Percentiles rank a stretch among this genome's conserved stretches.
phyloP scores from a whole-genome alignment of 1,140 invertebrate species.

The Nephila pilipes region DNA sequence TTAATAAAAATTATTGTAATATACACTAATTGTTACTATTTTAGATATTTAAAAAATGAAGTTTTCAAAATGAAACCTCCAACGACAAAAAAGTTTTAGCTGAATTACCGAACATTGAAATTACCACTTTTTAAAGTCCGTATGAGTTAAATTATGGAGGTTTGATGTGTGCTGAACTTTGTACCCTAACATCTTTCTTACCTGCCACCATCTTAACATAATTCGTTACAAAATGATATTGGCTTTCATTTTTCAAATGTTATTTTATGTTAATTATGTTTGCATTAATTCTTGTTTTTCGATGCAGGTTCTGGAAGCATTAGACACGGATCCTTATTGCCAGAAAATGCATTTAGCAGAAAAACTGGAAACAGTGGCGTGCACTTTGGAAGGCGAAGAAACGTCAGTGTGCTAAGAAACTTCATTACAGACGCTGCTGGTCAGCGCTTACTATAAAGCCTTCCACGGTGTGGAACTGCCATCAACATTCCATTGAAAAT shows the following conservation, averaged over 20 bases:
- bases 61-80: too few species aligned
- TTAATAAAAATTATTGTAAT: too few species aligned
- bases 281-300: not conserved
- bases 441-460: conserved; percentile 48
- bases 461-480: conserved; percentile 40
- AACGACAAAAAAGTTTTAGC: too few species aligned
- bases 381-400: conserved; percentile 87
- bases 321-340: conserved; percentile 90
- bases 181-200: too few species aligned
- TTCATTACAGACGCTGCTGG: conserved; percentile 63
- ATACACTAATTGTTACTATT: too few species aligned
- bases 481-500: conserved; percentile 54
- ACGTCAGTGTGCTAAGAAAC: conserved; percentile 79
- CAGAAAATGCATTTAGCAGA: conserved; percentile 93
- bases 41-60: too few species aligned
- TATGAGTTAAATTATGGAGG: too few species aligned
- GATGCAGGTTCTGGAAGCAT: conserved; percentile 85
- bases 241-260: not conserved
- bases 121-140: too few species aligned
- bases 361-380: conserved; percentile 93
- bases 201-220: too few species aligned
- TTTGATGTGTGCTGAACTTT: too few species aligned
- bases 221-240: too few species aligned
- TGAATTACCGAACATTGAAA: too few species aligned
- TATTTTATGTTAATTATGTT: not conserved